Conservation (phyloP, 2,797 vertebrate genomes). For the Spea hammondii region DNA sequence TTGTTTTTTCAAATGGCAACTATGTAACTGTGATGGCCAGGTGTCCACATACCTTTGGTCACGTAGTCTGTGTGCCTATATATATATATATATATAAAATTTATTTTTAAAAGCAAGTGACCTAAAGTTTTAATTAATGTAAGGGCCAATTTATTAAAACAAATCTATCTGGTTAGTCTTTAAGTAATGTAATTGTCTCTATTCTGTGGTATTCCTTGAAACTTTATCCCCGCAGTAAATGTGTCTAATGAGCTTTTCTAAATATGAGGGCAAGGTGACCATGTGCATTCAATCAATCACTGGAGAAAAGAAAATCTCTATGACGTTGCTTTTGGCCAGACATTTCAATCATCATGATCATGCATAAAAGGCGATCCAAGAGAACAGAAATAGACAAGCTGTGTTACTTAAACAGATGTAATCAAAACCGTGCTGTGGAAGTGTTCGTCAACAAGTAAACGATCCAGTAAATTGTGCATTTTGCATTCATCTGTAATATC, state of each 20-base stretch:
- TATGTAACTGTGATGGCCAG: too few relatives aligned
- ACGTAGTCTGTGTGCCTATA: too few relatives aligned
- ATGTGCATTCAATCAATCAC: constrained; percentile 1
- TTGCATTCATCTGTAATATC: not conserved
- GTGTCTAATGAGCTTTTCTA: not conserved
- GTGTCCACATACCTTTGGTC: too few relatives aligned
- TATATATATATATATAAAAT: too few relatives aligned
- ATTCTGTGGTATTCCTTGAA: not conserved
- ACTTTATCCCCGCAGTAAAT: not conserved
- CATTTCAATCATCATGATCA: constrained; percentile 30
- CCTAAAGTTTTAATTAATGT: too few relatives aligned
- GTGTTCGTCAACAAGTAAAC: not conserved
- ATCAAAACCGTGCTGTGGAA: constrained; percentile 8
- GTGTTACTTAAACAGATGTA: constrained; percentile 37
- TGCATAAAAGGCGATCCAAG: constrained; percentile 32
- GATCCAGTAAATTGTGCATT: constrained; percentile 11
- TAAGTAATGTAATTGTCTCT: too few relatives aligned
- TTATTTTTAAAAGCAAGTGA: too few relatives aligned
- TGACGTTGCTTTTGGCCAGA: constrained; percentile 26
- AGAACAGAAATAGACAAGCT: constrained; percentile 32
- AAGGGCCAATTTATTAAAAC: too few relatives aligned
- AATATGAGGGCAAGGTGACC: not conserved
- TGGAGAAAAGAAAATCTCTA: not conserved
- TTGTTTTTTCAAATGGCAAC: too few relatives aligned
- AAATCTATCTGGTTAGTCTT: too few relatives aligned